These are phyloP conservation scores for Axis porcinus DNA, from an alignment of 2,113 vertebrate genomes.

Conservation along the genomic window DNA sequence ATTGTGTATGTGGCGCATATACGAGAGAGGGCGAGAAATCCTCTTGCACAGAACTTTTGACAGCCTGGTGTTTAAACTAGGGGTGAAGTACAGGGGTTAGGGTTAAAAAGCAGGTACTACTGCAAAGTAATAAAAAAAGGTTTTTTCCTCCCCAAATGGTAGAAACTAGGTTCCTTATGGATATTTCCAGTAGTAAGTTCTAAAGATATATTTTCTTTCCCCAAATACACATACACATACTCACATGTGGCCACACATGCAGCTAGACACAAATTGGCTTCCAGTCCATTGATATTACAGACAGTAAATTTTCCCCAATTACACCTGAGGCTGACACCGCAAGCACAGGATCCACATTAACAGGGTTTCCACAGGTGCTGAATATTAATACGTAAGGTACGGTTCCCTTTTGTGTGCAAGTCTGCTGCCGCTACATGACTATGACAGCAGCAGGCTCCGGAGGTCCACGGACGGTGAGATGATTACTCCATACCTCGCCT, in stretches of 20 bases:
- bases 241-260: neutral
- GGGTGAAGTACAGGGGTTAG: neutral
- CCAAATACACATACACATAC: neutral
- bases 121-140: neutral
- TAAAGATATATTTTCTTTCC: neutral
- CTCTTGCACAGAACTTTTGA: neutral
- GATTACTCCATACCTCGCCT: neutral
- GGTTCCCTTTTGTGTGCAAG: neutral
- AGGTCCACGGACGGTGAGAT: no score
- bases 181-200: neutral
- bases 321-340: neutral
- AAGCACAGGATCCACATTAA: neutral
- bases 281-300: neutral
- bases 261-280: neutral
- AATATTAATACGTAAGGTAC: neutral
- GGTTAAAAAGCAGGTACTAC: neutral
- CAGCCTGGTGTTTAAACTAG: neutral
- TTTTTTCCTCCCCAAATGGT: neutral
- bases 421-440: neutral
- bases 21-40: neutral
- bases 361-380: neutral
- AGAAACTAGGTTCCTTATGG: neutral
- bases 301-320: neutral
- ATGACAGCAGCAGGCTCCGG: neutral
- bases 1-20: neutral